Evolutionary conservation across 2,113 vertebrate species (phyloP).

Genomic region (Ochotona curzoniae): DNA sequence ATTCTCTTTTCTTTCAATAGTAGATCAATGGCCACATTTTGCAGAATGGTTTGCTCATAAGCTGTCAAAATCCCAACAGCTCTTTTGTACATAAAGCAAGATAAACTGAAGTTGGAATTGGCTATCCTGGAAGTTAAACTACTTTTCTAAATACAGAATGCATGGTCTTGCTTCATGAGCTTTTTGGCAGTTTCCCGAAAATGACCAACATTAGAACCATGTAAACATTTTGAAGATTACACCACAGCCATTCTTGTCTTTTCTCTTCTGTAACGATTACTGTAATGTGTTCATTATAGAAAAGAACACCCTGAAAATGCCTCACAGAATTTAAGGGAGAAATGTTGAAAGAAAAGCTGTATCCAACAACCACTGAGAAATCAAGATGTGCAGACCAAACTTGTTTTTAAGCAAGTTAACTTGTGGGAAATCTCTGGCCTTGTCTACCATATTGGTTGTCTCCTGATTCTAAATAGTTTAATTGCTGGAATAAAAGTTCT

Average conservation of each 20-base stretch:
- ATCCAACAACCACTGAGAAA: conserved; percentile 58
- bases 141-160: conserved; percentile 68
- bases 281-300: conserved; percentile 67
- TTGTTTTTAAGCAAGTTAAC: conserved; percentile 42
- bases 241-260: conserved; percentile 42
- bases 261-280: conserved; percentile 51
- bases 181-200: conserved; percentile 68
- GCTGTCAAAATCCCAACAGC: conserved; percentile 57
- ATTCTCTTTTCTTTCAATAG: conserved; percentile 49
- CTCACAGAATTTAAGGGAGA: conserved; percentile 72
- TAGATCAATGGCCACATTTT: conserved; percentile 51
- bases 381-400: conserved; percentile 23
- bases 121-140: conserved; percentile 66
- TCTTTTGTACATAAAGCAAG: conserved; percentile 64
- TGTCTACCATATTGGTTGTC: background rate
- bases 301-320: conserved; percentile 58
- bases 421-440: background rate
- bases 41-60: conserved; percentile 63
- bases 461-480: background rate
- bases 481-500: background rate
- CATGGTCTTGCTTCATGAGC: conserved; percentile 55
- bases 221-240: conserved; percentile 67
- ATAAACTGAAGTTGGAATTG: conserved; percentile 76
- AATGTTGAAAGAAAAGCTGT: background rate
- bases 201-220: conserved; percentile 60